Conservation (phyloP, 2,113 vertebrate species). For the Aptenodytes forsteri region DNA sequence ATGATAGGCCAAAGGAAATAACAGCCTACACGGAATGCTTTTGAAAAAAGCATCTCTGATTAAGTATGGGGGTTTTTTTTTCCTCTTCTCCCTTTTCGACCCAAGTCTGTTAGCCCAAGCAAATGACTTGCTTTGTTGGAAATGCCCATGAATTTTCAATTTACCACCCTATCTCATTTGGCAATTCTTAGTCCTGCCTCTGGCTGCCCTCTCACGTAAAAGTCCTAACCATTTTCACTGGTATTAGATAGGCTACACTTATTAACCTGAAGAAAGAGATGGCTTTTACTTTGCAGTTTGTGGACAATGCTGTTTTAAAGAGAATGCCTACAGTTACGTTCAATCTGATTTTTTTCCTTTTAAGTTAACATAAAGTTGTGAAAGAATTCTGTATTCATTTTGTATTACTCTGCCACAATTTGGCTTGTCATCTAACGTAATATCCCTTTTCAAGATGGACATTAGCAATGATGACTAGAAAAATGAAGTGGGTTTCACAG, state of each 20-base stretch:
- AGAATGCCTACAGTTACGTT: not conserved
- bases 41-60: not conserved
- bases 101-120: not conserved
- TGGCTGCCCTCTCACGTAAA: not conserved
- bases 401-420: not conserved
- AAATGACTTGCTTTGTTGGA: not conserved
- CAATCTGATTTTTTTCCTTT: not conserved
- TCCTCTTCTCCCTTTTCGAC: not conserved
- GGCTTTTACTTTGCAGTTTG: not conserved
- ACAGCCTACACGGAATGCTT: not conserved
- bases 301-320: not conserved
- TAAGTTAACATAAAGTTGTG: not conserved
- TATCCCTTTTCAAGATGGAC: not conserved
- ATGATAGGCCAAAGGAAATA: not conserved
- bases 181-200: not conserved
- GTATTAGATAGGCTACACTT: not conserved
- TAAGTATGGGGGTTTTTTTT: not conserved
- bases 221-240: not conserved
- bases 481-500: not conserved
- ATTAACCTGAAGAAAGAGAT: not conserved
- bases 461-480: not conserved
- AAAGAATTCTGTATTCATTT: not conserved
- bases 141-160: constrained; percentile 18
- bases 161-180: not conserved
- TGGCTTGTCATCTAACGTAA: not conserved